These are phyloP conservation scores for Zaprionus capensis DNA, from an alignment of 1,140 invertebrate species.

Conservation along the genomic window DNA sequence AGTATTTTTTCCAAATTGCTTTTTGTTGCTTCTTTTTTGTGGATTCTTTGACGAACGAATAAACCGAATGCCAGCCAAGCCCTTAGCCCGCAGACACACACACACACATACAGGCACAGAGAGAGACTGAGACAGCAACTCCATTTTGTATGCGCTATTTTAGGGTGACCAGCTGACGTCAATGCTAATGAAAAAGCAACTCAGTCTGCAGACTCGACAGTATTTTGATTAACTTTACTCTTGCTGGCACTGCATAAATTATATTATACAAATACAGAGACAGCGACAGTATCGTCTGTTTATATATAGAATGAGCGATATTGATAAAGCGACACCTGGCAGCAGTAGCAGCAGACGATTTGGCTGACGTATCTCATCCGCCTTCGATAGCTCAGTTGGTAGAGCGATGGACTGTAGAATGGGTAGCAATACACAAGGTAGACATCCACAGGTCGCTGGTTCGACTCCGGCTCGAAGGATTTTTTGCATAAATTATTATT, in stretches of 20 bases:
- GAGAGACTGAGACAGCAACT: slow-evolving; percentile 44
- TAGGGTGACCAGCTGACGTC: slow-evolving; percentile 71
- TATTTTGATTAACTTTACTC: neutral
- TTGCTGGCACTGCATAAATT: slow-evolving; percentile 27
- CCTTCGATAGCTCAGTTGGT: slow-evolving; percentile 95
- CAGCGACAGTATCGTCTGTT: neutral
- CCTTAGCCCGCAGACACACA: slow-evolving; percentile 46
- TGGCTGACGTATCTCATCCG: neutral
- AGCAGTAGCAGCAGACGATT: slow-evolving; percentile 18
- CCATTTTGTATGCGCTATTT: slow-evolving; percentile 69
- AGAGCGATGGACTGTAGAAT: slow-evolving; percentile 94
- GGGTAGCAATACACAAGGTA: slow-evolving; percentile 22
- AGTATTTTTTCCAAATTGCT: slow-evolving; percentile 70
- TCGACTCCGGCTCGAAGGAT: slow-evolving; percentile 88
- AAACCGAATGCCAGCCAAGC: slow-evolving; percentile 51
- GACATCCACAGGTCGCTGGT: slow-evolving; percentile 88
- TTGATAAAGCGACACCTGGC: slow-evolving; percentile 2
- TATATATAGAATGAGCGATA: slow-evolving; percentile 18
- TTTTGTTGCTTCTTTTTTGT: slow-evolving; percentile 46
- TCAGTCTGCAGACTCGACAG: neutral
- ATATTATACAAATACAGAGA: slow-evolving; percentile 1
- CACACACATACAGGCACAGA: slow-evolving; percentile 31
- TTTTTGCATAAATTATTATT: slow-evolving; percentile 13
- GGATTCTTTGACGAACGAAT: slow-evolving; percentile 33
- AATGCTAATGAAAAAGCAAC: slow-evolving; percentile 23